Percentiles rank a stretch among this genome's conserved stretches.
Evolutionary conservation across 2,113 vertebrate genomes (phyloP).

Genomic region (Bubo bubo): DNA sequence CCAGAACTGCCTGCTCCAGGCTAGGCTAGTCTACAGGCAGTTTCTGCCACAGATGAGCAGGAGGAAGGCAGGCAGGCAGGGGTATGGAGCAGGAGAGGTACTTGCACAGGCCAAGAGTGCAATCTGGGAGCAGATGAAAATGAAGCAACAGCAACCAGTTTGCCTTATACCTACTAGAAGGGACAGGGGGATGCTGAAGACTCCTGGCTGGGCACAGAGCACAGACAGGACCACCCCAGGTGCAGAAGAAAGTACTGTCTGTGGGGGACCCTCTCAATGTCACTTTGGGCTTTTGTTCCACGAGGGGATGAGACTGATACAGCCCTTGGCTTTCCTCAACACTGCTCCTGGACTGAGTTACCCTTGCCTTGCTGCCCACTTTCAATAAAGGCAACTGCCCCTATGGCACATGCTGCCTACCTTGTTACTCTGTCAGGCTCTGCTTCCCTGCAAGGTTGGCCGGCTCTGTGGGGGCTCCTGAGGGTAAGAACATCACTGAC

Average conservation of each 20-base stretch:
- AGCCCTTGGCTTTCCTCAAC: not conserved
- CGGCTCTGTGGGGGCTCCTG: not conserved
- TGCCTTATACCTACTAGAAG: not conserved
- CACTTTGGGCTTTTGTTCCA: not conserved
- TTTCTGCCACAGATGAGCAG: not conserved
- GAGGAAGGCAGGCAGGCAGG: not conserved
- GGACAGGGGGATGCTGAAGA: not conserved
- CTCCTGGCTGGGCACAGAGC: not conserved
- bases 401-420: not conserved
- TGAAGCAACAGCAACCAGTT: not conserved
- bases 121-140: not conserved
- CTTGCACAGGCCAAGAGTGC: not conserved
- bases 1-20: not conserved
- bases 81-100: not conserved
- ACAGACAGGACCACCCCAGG: not conserved
- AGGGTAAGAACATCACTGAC: not conserved
- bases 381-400: not conserved
- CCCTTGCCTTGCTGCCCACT: not conserved
- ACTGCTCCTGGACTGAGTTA: not conserved
- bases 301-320: not conserved
- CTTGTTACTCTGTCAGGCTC: not conserved
- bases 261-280: not conserved
- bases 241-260: not conserved
- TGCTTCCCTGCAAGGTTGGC: not conserved
- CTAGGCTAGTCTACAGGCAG: not conserved